A percentile compares a stretch with the other conserved stretches of the same genome.
Evolutionary conservation across 2,113 vertebrate species (phyloP).

Genomic region (Agapornis roseicollis): DNA sequence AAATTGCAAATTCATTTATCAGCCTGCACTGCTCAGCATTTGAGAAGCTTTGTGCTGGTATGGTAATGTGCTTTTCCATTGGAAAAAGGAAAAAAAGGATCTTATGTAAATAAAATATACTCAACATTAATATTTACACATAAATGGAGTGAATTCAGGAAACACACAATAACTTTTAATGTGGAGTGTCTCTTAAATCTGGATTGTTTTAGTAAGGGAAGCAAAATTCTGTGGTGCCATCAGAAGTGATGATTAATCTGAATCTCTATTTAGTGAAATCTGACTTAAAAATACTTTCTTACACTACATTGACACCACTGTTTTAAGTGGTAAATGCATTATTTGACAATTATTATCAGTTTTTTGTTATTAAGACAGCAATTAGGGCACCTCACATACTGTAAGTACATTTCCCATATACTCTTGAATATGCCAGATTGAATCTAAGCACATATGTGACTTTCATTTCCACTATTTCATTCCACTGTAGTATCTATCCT

Average conservation of each 20-base stretch:
- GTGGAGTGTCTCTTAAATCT: not conserved
- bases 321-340: not conserved
- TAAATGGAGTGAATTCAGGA: not conserved
- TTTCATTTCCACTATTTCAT: conserved; percentile 7
- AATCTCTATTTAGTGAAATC: not conserved
- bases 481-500: not conserved
- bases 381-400: not conserved
- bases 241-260: not conserved
- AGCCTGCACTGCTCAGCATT: not conserved
- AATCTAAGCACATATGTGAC: not conserved
- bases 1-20: not conserved
- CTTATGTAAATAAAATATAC: not conserved
- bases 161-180: conserved; percentile 13
- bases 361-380: not conserved
- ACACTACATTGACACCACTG: not conserved
- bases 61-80: not conserved
- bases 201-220: conserved; percentile 6
- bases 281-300: not conserved
- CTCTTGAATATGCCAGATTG: not conserved
- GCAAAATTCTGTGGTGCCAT: not conserved
- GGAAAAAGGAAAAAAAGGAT: not conserved
- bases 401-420: not conserved
- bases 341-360: not conserved
- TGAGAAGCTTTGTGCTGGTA: not conserved
- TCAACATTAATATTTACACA: conserved; percentile 15